A percentile compares a stretch with the other conserved stretches of the same genome.
Evolutionary conservation across 2,113 vertebrate species (phyloP).

Genomic region (Antigone vipio): DNA sequence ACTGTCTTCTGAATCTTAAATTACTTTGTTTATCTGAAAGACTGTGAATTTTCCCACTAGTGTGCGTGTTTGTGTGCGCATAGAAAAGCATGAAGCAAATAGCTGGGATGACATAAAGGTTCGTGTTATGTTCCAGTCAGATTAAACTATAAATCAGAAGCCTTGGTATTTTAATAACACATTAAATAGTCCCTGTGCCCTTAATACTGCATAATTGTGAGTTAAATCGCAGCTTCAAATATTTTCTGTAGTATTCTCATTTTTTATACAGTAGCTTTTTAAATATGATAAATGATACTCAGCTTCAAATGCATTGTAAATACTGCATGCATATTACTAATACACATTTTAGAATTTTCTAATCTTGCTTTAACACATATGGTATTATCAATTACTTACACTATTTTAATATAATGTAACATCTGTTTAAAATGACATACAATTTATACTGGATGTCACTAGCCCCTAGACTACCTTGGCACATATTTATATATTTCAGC

Average conservation of each 20-base stretch:
- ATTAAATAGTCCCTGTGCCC: neutral
- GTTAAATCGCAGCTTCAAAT: neutral
- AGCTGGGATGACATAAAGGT: neutral
- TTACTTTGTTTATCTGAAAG: neutral
- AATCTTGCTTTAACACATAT: neutral
- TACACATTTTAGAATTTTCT: neutral
- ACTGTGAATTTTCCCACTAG: neutral
- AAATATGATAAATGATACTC: neutral
- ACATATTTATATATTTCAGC: conserved; percentile 14
- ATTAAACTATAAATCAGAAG: conserved; percentile 29
- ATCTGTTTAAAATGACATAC: conserved; percentile 31
- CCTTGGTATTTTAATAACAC: neutral
- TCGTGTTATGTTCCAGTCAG: neutral
- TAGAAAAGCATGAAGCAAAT: neutral
- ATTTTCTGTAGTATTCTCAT: neutral
- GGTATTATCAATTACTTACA: conserved; percentile 7
- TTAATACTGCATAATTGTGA: neutral
- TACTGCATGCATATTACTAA: neutral
- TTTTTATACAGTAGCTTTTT: neutral
- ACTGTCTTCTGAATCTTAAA: neutral
- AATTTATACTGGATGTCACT: neutral
- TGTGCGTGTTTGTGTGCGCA: neutral
- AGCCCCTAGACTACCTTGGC: neutral
- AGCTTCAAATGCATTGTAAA: neutral
- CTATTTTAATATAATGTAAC: neutral